Base-by-base conservation (phyloP, 2,888 invertebrate genomes). In the Ypsolopha scabrella region DNA sequence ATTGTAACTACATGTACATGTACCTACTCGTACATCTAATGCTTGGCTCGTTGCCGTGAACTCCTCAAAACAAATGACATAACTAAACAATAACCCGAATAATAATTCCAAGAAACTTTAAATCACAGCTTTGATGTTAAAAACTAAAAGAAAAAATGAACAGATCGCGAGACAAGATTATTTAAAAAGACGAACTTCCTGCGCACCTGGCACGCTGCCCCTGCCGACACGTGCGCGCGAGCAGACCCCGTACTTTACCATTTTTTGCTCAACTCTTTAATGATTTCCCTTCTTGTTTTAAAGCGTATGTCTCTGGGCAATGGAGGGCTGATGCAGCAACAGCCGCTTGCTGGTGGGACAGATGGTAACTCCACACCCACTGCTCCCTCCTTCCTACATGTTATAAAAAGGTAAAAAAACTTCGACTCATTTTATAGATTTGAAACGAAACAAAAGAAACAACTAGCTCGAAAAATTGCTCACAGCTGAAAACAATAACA, bases 111-210 rank as follows among this genome's bases (percentile, higher is more conserved):
- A 36, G 47, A 47, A 47, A 43, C 43, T 14, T 43, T 13, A 43
- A 13, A 47, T 36, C 47, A 38, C 0, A 36, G 47, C 47, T 47
- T 13, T 9, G 36, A 47, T 47, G 14, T 43, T 43, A 43, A n/a
- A 38, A 38, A 38, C n/a, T 38, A 8, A 36, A 37, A 48, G 41
- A 35, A 48, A 35, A 37, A 48, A n/a, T 39, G 10, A 24, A 33
- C 33, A 14, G 41, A 48, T 33, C 13, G 37, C 47, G 47, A 37
- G 47, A 47, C 47, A 11, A 47, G 47, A 47, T 47, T 47, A 33
- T 45, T 45, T 48, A 48, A 38, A 48, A 48, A 48, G 38, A 11
- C 48, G 13, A 37, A 37, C 33, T 48, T 48, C 48, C 48, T 39
- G 9, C 33, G 33, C 48, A 48, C 48, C 48, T 48, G 48, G 48